phyloP scores from a whole-genome alignment of 2,888 invertebrate species.

The Gonocerus acuteangulatus region DNA sequence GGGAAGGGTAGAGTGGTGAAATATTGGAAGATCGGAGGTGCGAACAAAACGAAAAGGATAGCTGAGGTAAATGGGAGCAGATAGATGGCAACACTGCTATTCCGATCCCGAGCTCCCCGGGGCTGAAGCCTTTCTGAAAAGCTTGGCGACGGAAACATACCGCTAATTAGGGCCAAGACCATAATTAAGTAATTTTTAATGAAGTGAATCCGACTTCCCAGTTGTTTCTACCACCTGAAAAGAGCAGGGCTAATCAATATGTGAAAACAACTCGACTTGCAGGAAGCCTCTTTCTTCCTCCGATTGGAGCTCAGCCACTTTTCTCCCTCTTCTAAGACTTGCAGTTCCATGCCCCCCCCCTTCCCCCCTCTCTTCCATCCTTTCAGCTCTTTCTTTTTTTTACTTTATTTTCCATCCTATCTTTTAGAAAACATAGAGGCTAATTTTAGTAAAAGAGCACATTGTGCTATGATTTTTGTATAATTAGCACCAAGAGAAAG shows the following conservation, averaged over 20 bases:
- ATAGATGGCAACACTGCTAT: too few relatives aligned
- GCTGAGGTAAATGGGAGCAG: too few relatives aligned
- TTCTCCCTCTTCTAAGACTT: constrained; percentile 11
- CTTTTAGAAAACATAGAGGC: neutral
- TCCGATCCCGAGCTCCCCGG: too few relatives aligned
- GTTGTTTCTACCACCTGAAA: neutral
- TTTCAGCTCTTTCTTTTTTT: neutral
- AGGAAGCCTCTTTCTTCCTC: neutral
- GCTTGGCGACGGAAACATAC: constrained; percentile 40
- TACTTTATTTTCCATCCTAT: neutral
- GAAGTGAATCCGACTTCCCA: constrained; percentile 45
- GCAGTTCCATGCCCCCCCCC: neutral
- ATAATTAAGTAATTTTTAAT: constrained; percentile 61
- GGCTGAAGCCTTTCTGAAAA: neutral
- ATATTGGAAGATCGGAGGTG: too few relatives aligned
- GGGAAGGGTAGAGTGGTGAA: too few relatives aligned
- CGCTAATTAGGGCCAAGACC: constrained; percentile 55
- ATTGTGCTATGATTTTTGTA: too few relatives aligned
- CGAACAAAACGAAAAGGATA: too few relatives aligned
- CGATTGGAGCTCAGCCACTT: constrained; percentile 3
- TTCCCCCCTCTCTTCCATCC: constrained; percentile 4
- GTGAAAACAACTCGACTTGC: neutral
- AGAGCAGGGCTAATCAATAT: constrained; percentile 6
- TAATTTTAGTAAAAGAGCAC: too few relatives aligned
- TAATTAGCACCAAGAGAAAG: too few relatives aligned